A percentile compares a stretch with the other conserved stretches of the same genome.
phyloP scores from a whole-genome alignment of 2,888 invertebrate genomes.

The Tetanocera ferruginea region DNA sequence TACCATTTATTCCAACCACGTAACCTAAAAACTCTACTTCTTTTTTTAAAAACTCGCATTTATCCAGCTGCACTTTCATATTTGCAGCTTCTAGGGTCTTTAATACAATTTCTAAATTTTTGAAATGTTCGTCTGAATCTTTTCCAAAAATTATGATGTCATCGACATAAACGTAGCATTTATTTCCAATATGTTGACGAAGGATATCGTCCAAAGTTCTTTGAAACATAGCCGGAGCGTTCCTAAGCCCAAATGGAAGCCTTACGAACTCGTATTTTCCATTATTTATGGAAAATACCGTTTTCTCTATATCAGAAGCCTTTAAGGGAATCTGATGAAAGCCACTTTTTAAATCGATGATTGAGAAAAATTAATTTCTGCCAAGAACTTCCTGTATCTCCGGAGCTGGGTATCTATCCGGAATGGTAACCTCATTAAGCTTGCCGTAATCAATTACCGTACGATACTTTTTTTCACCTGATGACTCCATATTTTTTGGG shows the following conservation, averaged over 20 bases:
- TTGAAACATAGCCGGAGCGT: conserved; percentile 40
- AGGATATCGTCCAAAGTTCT: conserved; percentile 30
- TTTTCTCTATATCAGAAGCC: conserved; percentile 14
- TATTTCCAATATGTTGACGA: background rate
- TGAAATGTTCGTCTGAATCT: conserved; percentile 27
- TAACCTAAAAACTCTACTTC: conserved; percentile 30
- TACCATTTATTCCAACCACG: no score
- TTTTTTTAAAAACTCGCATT: conserved; percentile 21
- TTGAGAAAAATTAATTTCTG: conserved; percentile 28
- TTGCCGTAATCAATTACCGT: conserved; percentile 26
- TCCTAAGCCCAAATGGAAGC: conserved; percentile 43
- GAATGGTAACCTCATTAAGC: conserved; percentile 28
- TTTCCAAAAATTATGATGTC: conserved; percentile 40
- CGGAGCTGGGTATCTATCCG: conserved; percentile 39
- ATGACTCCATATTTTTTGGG: no score
- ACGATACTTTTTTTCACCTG: background rate
- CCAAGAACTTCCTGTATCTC: conserved; percentile 33
- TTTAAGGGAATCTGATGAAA: conserved; percentile 37
- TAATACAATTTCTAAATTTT: conserved; percentile 25
- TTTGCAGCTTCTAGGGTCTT: conserved; percentile 34
- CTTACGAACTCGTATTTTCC: conserved; percentile 37
- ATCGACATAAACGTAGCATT: conserved; percentile 38
- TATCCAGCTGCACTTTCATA: conserved; percentile 37
- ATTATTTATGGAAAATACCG: conserved; percentile 22
- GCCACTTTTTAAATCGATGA: conserved; percentile 38